Conservation (phyloP, 2,113 vertebrate genomes). For the Verasper variegatus region DNA sequence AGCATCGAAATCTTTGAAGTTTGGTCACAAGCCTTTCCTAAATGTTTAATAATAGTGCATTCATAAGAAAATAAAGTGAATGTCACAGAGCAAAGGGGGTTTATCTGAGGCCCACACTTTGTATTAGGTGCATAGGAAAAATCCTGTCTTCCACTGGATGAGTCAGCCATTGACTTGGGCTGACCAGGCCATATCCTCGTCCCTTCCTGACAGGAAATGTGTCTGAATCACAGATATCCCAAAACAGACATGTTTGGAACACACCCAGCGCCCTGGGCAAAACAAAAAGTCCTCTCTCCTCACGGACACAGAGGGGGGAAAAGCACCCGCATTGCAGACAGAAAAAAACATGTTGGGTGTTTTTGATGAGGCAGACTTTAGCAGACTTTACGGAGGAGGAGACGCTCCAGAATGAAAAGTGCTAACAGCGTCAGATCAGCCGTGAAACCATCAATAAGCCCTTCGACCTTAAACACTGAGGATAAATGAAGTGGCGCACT, state of each 20-base stretch:
- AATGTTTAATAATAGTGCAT: background rate
- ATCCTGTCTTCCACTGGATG: constrained; percentile 63
- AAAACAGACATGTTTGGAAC: constrained; percentile 73
- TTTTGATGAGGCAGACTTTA: background rate
- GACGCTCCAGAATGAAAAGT: background rate
- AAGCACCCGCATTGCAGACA: background rate
- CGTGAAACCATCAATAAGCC: background rate
- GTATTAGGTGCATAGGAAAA: constrained; percentile 32
- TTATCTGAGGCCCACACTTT: background rate
- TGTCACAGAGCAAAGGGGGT: background rate
- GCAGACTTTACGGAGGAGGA: background rate
- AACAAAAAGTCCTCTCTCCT: background rate
- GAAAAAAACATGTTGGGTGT: background rate
- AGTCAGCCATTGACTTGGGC: constrained; percentile 69
- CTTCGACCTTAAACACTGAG: background rate
- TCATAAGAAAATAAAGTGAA: background rate
- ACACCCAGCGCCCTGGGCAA: constrained; percentile 37
- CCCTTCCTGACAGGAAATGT: constrained; percentile 83
- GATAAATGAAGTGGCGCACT: background rate
- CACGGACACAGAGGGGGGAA: no score
- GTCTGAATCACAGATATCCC: constrained; percentile 69
- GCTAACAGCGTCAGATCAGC: background rate
- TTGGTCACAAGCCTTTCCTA: background rate
- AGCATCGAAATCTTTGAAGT: no score
- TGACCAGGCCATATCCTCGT: constrained; percentile 70